These are phyloP conservation scores for Paradoxurus hermaphroditus DNA, from an alignment of 2,113 vertebrate species.

Conservation along the genomic window DNA sequence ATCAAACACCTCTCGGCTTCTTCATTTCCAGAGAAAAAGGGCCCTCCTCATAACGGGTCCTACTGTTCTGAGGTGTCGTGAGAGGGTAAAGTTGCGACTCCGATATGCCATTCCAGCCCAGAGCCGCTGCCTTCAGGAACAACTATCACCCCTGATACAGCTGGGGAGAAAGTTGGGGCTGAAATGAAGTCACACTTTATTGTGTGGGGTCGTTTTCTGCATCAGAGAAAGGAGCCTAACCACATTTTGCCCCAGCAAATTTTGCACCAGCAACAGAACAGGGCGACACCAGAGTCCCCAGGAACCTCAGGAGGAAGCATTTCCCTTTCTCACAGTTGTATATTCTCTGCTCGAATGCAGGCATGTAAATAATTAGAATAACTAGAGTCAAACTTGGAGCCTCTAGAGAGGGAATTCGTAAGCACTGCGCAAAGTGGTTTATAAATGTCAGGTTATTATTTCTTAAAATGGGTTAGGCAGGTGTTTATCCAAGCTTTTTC, in stretches of 20 bases:
- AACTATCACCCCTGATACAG: constrained; percentile 65
- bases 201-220: background rate
- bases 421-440: constrained; percentile 55
- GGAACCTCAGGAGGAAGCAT: background rate
- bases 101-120: constrained; percentile 51
- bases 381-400: constrained; percentile 47
- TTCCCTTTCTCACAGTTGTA: background rate
- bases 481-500: constrained; percentile 61
- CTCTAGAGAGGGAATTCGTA: constrained; percentile 52
- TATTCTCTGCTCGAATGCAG: constrained; percentile 27
- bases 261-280: background rate
- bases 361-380: constrained; percentile 54
- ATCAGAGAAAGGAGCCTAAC: background rate
- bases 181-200: constrained; percentile 44
- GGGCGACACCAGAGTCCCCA: background rate
- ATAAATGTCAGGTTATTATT: constrained; percentile 70
- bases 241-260: background rate
- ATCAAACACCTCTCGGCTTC: background rate
- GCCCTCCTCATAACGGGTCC: constrained; percentile 43
- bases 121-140: constrained; percentile 56
- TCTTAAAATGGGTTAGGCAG: constrained; percentile 63
- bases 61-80: constrained; percentile 56
- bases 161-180: constrained; percentile 43
- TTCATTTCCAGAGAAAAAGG: constrained; percentile 14
- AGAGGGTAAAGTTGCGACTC: constrained; percentile 32